phyloP scores from a whole-genome alignment of 2,113 vertebrate species.

The Gymnocephalus cernua region DNA sequence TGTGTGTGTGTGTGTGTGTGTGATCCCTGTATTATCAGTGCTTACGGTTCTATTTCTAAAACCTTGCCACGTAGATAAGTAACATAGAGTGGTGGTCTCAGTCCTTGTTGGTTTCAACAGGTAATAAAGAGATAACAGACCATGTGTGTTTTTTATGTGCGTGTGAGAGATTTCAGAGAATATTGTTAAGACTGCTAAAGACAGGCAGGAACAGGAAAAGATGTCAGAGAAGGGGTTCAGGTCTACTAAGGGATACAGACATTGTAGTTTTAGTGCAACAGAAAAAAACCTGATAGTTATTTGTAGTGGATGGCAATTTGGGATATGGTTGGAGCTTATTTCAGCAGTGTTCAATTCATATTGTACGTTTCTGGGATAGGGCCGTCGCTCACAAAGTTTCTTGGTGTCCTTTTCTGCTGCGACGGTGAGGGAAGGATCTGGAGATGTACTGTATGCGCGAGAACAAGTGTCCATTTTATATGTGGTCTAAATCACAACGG shows the following conservation, averaged over 20 bases:
- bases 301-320: conserved; percentile 57
- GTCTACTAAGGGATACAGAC: conserved; percentile 64
- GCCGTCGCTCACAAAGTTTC: conserved; percentile 28
- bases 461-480: neutral
- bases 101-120: conserved; percentile 43
- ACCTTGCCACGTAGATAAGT: conserved; percentile 65
- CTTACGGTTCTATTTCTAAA: conserved; percentile 50
- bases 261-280: conserved; percentile 79
- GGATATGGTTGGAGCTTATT: conserved; percentile 55
- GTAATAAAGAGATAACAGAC: conserved; percentile 12
- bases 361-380: conserved; percentile 30
- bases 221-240: neutral
- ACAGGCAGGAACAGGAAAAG: conserved; percentile 8
- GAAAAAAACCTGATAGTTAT: conserved; percentile 72
- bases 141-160: conserved; percentile 12
- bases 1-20: conserved; percentile 9
- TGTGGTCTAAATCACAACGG: conserved; percentile 37
- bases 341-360: conserved; percentile 51
- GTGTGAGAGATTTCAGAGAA: conserved; percentile 9
- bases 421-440: conserved; percentile 13
- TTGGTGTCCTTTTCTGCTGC: conserved; percentile 29
- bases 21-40: conserved; percentile 57
- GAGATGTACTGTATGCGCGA: neutral
- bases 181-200: conserved; percentile 40
- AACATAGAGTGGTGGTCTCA: conserved; percentile 58